These are phyloP conservation scores for Rhopalosiphum padi DNA, from an alignment of 1,140 invertebrate genomes.

Conservation along the genomic window DNA sequence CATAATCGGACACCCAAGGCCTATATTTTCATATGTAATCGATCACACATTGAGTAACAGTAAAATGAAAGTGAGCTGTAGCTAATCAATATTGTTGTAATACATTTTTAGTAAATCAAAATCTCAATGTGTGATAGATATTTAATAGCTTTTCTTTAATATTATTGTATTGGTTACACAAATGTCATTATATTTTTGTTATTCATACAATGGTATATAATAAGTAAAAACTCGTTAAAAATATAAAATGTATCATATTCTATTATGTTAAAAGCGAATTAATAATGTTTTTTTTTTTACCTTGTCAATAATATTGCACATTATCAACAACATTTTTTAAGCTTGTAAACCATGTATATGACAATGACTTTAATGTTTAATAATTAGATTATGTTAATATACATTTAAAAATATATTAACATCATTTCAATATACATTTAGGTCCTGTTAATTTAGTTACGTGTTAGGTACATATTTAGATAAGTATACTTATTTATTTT, in stretches of 20 bases:
- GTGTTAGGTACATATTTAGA: not conserved
- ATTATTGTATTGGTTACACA: not conserved
- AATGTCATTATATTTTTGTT: not conserved
- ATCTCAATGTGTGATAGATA: not conserved
- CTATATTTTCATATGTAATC: slow-evolving; percentile 30
- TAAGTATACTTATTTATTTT: not conserved
- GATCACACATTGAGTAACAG: slow-evolving; percentile 9
- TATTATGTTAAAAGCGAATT: not conserved
- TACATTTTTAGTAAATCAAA: slow-evolving; percentile 20
- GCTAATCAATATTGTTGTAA: slow-evolving; percentile 37
- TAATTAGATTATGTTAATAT: not conserved
- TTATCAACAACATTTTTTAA: not conserved
- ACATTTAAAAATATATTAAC: no score
- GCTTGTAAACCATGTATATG: not conserved
- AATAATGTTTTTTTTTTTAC: not conserved
- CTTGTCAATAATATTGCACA: not conserved
- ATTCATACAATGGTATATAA: not conserved
- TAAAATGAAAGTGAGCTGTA: slow-evolving; percentile 43
- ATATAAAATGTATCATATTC: not conserved
- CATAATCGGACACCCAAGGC: slow-evolving; percentile 28
- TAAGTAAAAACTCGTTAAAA: not conserved
- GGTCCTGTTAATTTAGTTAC: no score
- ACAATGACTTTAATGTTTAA: not conserved
- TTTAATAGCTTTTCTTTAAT: not conserved
- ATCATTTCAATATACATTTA: no score